Percentiles rank a stretch among this genome's conserved stretches.
phyloP scores from a whole-genome alignment of 2,113 vertebrate species.

The Cynoglossus semilaevis region DNA sequence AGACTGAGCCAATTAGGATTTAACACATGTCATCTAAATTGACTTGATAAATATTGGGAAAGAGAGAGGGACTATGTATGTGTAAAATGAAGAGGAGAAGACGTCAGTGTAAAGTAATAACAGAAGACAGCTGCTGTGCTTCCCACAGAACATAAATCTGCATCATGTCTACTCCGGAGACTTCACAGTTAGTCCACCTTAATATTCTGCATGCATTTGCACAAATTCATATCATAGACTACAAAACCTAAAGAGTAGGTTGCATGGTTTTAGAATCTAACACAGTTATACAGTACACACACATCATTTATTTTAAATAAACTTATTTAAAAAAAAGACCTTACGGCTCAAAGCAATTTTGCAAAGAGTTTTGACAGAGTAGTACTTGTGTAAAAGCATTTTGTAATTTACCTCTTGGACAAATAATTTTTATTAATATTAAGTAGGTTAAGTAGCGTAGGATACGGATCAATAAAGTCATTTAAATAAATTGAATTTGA shows the following conservation, averaged over 20 bases:
- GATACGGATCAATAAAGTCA: slow-evolving; percentile 69
- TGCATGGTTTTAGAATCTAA: slow-evolving; percentile 63
- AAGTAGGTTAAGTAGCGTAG: slow-evolving; percentile 17
- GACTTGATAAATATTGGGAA: slow-evolving; percentile 25
- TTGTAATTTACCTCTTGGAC: slow-evolving; percentile 29
- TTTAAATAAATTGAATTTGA: slow-evolving; percentile 41
- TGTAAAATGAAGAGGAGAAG: slow-evolving; percentile 15
- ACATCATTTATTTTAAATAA: slow-evolving; percentile 41
- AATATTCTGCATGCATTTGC: slow-evolving; percentile 55
- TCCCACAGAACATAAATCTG: slow-evolving; percentile 50
- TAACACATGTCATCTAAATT: slow-evolving; percentile 59
- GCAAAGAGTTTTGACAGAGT: slow-evolving; percentile 1
- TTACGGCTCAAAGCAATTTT: slow-evolving; percentile 18
- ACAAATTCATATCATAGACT: slow-evolving; percentile 47
- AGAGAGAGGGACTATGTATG: slow-evolving; percentile 15
- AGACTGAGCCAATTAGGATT: slow-evolving; percentile 48
- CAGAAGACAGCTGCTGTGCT: slow-evolving; percentile 60
- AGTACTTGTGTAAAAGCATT: slow-evolving; percentile 16
- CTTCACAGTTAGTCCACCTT: slow-evolving; percentile 19
- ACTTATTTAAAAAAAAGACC: slow-evolving; percentile 28
- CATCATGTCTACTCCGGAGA: slow-evolving; percentile 38
- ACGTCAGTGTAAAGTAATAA: slow-evolving; percentile 35
- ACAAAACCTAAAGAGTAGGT: slow-evolving; percentile 45
- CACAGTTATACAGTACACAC: slow-evolving; percentile 28
- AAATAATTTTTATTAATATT: slow-evolving; percentile 28